phyloP scores from a whole-genome alignment of 2,113 vertebrate species.

The Elephas maximus region DNA sequence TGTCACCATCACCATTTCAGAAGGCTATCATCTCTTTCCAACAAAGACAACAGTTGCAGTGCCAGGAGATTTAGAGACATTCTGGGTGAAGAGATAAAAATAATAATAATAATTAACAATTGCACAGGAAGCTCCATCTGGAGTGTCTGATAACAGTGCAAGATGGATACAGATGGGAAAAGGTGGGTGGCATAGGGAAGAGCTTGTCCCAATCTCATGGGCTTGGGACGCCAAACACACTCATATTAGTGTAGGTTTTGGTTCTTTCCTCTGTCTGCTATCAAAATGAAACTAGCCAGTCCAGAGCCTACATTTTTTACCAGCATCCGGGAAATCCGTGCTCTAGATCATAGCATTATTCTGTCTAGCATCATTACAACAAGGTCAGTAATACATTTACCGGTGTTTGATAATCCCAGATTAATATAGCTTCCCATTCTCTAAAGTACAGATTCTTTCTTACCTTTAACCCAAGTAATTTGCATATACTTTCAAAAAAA shows the following conservation, averaged over 20 bases:
- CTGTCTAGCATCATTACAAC: background rate
- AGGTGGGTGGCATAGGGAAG: slow-evolving; percentile 79
- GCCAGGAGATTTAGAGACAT: slow-evolving; percentile 76
- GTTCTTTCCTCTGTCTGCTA: slow-evolving; percentile 12
- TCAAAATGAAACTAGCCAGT: background rate
- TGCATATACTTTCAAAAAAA: slow-evolving; percentile 60
- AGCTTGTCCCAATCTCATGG: slow-evolving; percentile 64
- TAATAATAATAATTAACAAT: slow-evolving; percentile 81
- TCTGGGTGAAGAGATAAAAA: slow-evolving; percentile 80
- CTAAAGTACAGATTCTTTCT: slow-evolving; percentile 60
- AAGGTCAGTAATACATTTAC: slow-evolving; percentile 48
- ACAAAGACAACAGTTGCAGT: slow-evolving; percentile 75
- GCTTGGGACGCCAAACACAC: slow-evolving; percentile 59
- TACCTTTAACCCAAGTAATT: slow-evolving; percentile 60
- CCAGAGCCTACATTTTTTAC: background rate
- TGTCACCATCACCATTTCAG: slow-evolving; percentile 1
- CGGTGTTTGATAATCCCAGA: slow-evolving; percentile 32
- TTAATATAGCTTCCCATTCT: slow-evolving; percentile 55
- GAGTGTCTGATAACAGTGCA: slow-evolving; percentile 71
- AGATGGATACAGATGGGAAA: slow-evolving; percentile 79
- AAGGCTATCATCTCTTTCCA: slow-evolving; percentile 78
- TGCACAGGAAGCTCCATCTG: slow-evolving; percentile 79
- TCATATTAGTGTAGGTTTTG: slow-evolving; percentile 27
- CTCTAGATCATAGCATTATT: slow-evolving; percentile 18
- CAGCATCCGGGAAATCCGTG: background rate